Base-by-base conservation (phyloP, 2,888 invertebrate genomes). In the Conchocele bisecta region DNA sequence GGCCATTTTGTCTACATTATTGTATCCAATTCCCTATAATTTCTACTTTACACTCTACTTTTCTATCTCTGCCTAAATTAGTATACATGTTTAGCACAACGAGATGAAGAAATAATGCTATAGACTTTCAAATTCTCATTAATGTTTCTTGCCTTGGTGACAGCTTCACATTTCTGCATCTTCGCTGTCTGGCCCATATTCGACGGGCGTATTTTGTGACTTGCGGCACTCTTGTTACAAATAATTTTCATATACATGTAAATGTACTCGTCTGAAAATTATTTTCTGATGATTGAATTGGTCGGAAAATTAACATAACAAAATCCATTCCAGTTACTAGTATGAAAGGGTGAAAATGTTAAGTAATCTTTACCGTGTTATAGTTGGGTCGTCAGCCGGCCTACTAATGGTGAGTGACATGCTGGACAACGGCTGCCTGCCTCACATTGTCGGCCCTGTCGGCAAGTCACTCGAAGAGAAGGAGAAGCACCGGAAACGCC, bases 301-400 rank as follows among this genome's bases (percentile, higher is more conserved):
- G 17, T 24, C 37, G 11, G 37, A 35, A 35, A 35, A 11, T 13
- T n/a, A 35, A 13, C 11, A 11, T 35, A 35, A 35, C 37, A 13
- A 35, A 11, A 35, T 11, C 11, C 37, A 13, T 35, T 35, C n/a
- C n/a, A 35, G 11, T 35, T n/a, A 13, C 11, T 35, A n/a, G 11
- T 13, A n/a, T 35, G 11, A 35, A 13, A 13, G 37, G 11, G 11
- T 35, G 37, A 11, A 35, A n/a, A 13, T 13, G 37, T 35, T 35
- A 35, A 13, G 11, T 35, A 13, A n/a, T n/a, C n/a, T 65, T 44
- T 82, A 83, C 39, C 90, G 91, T 2, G 89, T 92, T 80, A 31
- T 78, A 88, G 88, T 91, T 76, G 90, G 91, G 33, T 92, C 93
- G 76, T 91, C 93, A 78, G 93, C 93, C 26, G 93, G 93, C 2